Percentiles rank a stretch among this genome's conserved stretches.
These are phyloP conservation scores for Pristionchus exspectatus DNA, from an alignment of 2,888 invertebrate species.

Conservation along the genomic window DNA sequence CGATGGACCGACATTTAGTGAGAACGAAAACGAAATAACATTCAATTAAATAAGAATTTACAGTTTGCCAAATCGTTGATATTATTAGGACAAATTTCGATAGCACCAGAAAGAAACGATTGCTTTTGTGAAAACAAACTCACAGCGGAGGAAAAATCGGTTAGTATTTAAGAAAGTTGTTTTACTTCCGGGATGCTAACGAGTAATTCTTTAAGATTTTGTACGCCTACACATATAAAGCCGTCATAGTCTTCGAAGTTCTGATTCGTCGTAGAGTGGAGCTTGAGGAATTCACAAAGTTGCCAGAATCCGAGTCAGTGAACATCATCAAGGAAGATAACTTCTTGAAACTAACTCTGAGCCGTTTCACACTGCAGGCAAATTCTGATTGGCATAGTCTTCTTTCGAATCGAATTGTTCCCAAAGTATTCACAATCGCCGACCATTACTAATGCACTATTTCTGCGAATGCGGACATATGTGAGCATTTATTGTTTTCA, in stretches of 20 bases:
- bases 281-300: not conserved
- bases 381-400: not conserved
- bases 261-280: not conserved
- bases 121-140: not conserved
- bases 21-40: too few relatives aligned
- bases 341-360: too few relatives aligned
- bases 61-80: not conserved
- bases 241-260: not conserved
- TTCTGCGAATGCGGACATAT: not conserved
- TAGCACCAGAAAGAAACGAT: not conserved
- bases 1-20: too few relatives aligned
- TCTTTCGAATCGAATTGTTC: not conserved
- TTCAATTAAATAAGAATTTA: not conserved
- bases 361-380: not conserved
- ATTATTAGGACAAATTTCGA: not conserved
- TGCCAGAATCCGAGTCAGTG: not conserved
- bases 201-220: not conserved
- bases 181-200: too few relatives aligned
- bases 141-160: not conserved
- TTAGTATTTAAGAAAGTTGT: not conserved
- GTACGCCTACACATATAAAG: not conserved
- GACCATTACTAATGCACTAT: not conserved
- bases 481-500: not conserved
- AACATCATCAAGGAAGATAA: not conserved
- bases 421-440: not conserved